A percentile compares a stretch with the other conserved stretches of the same genome.
phyloP scores from a whole-genome alignment of 2,113 vertebrate genomes.

The Promerops cafer region DNA sequence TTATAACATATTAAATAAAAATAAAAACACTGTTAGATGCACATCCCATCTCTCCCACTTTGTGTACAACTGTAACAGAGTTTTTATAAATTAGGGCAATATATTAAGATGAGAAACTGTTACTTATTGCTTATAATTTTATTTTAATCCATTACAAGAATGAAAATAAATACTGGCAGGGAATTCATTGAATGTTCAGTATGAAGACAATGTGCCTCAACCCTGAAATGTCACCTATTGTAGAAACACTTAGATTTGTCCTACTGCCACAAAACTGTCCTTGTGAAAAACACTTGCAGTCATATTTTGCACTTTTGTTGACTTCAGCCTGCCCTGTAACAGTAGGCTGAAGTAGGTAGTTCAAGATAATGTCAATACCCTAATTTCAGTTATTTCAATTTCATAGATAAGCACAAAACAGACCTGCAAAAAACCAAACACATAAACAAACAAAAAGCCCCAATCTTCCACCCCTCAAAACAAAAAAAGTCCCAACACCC shows the following conservation, averaged over 20 bases:
- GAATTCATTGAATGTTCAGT: not conserved
- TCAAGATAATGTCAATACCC: not conserved
- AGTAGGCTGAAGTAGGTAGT: not conserved
- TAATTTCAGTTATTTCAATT: not conserved
- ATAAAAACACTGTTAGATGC: not conserved
- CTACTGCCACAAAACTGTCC: not conserved
- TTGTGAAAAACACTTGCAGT: not conserved
- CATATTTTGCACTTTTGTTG: not conserved
- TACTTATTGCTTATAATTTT: not conserved
- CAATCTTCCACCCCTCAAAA: fast-evolving
- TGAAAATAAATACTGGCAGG: not conserved
- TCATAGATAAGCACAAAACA: not conserved
- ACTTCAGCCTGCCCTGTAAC: not conserved
- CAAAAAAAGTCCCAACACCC: fast-evolving
- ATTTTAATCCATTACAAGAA: not conserved
- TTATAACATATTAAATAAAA: not conserved
- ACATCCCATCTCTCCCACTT: not conserved
- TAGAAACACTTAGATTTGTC: not conserved
- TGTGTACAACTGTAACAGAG: not conserved
- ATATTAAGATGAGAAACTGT: not conserved
- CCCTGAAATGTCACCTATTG: not conserved
- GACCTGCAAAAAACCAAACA: not conserved
- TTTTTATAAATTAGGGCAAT: not conserved
- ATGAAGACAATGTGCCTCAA: not conserved
- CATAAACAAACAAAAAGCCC: fast-evolving